These are phyloP conservation scores for Protomyctophum bolini DNA, from an alignment of 2,113 vertebrate genomes.

Conservation along the genomic window DNA sequence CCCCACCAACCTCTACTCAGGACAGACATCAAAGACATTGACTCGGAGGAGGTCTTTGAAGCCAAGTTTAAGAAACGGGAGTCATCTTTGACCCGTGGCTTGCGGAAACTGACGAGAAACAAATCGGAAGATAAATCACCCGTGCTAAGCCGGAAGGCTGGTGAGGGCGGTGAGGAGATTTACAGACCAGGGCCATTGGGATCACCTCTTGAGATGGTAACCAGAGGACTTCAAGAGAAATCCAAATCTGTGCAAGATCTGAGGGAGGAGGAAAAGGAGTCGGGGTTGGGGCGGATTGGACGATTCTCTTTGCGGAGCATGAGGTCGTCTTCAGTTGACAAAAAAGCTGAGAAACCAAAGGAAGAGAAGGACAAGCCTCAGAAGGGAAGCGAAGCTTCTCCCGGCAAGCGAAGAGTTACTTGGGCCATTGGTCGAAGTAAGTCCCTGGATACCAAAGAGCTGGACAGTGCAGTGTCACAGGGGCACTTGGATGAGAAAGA, in stretches of 20 bases:
- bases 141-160: slow-evolving; percentile 47
- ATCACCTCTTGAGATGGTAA: slow-evolving; percentile 85
- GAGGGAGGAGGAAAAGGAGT: slow-evolving; percentile 80
- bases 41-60: slow-evolving; percentile 93
- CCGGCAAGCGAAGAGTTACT: slow-evolving; percentile 73
- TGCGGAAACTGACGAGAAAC: slow-evolving; percentile 87
- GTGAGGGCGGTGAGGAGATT: slow-evolving; percentile 85
- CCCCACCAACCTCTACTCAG: slow-evolving; percentile 60
- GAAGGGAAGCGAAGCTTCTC: slow-evolving; percentile 56
- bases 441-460: slow-evolving; percentile 73
- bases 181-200: slow-evolving; percentile 88
- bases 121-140: slow-evolving; percentile 88
- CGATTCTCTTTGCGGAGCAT: slow-evolving; percentile 85
- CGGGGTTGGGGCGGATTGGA: slow-evolving; percentile 80
- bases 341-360: slow-evolving; percentile 73
- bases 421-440: slow-evolving; percentile 81
- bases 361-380: slow-evolving; percentile 58
- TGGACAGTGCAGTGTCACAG: slow-evolving; percentile 18
- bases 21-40: slow-evolving; percentile 86
- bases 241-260: slow-evolving; percentile 92
- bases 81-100: slow-evolving; percentile 86
- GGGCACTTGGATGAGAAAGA: slow-evolving; percentile 45
- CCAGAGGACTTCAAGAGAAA: slow-evolving; percentile 75
- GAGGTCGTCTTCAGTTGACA: slow-evolving; percentile 68
- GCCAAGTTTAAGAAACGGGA: slow-evolving; percentile 93